A percentile compares a stretch with the other conserved stretches of the same genome.
Evolutionary conservation across 2,888 invertebrate species (phyloP).

Genomic region (Ellobium chinense): DNA sequence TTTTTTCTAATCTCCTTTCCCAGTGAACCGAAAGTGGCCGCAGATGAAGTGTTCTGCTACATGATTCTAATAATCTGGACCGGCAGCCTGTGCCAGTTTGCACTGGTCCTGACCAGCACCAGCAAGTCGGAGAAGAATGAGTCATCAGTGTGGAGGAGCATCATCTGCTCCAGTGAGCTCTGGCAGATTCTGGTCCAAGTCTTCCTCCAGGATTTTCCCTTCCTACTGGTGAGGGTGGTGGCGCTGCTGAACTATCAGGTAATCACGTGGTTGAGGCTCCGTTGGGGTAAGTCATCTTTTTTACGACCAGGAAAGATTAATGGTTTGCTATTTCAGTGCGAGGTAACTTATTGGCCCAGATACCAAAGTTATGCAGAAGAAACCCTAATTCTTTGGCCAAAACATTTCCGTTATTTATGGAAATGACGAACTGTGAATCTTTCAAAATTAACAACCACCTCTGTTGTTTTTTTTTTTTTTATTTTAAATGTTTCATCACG

Average conservation of each 20-base stretch:
- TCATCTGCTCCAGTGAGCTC: slow-evolving; percentile 15
- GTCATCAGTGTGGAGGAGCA: background rate
- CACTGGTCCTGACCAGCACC: slow-evolving; percentile 28
- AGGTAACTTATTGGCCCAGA: too few species aligned
- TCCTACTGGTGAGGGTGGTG: background rate
- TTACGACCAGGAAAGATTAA: too few species aligned
- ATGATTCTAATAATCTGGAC: slow-evolving; percentile 30
- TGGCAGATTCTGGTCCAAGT: slow-evolving; percentile 20
- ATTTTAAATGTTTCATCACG: too few species aligned
- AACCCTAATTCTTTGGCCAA: too few species aligned
- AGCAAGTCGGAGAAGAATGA: background rate
- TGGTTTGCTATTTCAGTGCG: too few species aligned
- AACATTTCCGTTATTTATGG: too few species aligned
- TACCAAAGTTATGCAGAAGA: too few species aligned
- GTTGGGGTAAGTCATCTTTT: too few species aligned
- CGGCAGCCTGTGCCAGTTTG: slow-evolving; percentile 32
- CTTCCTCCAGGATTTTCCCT: slow-evolving; percentile 11
- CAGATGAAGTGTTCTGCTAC: slow-evolving; percentile 35
- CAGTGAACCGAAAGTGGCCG: slow-evolving; percentile 27
- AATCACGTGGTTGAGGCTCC: background rate
- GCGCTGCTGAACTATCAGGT: slow-evolving; percentile 16
- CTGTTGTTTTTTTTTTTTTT: too few species aligned
- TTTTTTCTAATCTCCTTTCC: background rate
- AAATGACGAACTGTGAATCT: too few species aligned
- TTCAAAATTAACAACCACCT: too few species aligned